Percentiles rank a stretch among this genome's conserved stretches.
Conservation (phyloP, 2,113 vertebrate genomes). For the Penelope pileata region DNA sequence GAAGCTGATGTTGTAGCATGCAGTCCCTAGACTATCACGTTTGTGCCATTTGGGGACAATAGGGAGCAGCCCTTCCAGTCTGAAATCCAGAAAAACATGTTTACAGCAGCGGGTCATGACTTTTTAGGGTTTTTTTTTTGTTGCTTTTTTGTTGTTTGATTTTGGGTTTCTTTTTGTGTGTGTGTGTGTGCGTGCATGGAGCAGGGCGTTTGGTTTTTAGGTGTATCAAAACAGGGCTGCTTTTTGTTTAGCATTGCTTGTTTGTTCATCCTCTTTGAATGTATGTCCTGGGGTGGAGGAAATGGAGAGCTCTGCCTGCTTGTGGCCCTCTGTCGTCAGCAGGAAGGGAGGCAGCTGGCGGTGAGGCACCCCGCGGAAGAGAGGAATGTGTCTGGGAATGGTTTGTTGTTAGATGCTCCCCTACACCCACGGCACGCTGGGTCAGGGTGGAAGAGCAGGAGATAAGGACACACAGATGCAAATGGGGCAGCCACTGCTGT, state of each 20-base stretch:
- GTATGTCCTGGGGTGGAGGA: neutral
- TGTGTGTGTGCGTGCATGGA: too few relatives aligned
- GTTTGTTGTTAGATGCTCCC: neutral
- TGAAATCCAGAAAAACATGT: neutral
- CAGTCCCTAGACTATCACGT: accelerated
- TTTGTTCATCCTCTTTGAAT: neutral
- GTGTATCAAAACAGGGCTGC: neutral
- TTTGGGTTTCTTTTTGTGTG: too few relatives aligned
- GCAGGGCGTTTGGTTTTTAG: neutral
- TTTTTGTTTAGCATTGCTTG: neutral
- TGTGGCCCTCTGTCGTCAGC: neutral
- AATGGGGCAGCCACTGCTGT: accelerated
- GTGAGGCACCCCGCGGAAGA: neutral
- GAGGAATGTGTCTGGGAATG: accelerated
- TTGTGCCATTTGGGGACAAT: neutral
- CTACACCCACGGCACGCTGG: neutral
- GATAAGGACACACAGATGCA: neutral
- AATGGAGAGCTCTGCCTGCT: neutral
- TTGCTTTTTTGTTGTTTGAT: too few relatives aligned
- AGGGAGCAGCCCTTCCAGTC: neutral
- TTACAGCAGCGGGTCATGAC: neutral
- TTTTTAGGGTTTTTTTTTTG: neutral
- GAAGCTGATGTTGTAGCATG: neutral
- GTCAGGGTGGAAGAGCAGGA: neutral
- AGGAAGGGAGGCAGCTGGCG: neutral